Evolutionary conservation across 2,888 invertebrate species (phyloP), one percentile per base, ranked within the genome.

Genomic region (Parasteatoda lunata): DNA sequence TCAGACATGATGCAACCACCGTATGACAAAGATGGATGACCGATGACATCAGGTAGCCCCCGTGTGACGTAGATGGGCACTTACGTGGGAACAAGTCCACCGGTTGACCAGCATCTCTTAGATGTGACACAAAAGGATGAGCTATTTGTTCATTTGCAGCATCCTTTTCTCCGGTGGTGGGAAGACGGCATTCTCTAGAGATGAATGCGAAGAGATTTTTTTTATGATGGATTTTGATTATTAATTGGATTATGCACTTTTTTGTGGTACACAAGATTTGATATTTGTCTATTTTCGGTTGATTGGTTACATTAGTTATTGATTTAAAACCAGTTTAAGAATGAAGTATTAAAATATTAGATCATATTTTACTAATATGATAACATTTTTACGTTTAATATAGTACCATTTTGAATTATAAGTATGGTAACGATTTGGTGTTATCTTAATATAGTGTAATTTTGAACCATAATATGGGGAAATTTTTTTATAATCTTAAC

Each of bases 21-120:
- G 49, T 75, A 49, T 52, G 75, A 78, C 78, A 79, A 65, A 70
- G 84, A 73, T 75, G 59, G 81, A 75, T 80, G 80, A 72, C 80
- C 80, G 72, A 72, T 80, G 80, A 80, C 80, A 72, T 80, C 78
- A 54, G n/a, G 47, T 68, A 13, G 59, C 77, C 77, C n/a, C 77
- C 77, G 48, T 48, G 15, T 77, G 68, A 77, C 77, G 65, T 65
- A 51, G n/a, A 71, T 66, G 69, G 47, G 13, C 45, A 68, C 30
- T 30, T 70, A 77, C 82, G 83, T 85, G 85, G 85, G 85, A 85
- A 85, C 65, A 76, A 30, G 65, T 45, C 76, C 85, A 85, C 70
- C 80, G 70, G 85, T 73, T 75, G 84, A 4, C 59, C 59, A 59
- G 11, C 69, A 79, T 82, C 72, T 66, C 68, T 68, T 13, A 68